Percentiles rank a stretch among this genome's conserved stretches.
Conservation (phyloP, 1,140 invertebrate species). For the Centruroides sculpturatus region DNA sequence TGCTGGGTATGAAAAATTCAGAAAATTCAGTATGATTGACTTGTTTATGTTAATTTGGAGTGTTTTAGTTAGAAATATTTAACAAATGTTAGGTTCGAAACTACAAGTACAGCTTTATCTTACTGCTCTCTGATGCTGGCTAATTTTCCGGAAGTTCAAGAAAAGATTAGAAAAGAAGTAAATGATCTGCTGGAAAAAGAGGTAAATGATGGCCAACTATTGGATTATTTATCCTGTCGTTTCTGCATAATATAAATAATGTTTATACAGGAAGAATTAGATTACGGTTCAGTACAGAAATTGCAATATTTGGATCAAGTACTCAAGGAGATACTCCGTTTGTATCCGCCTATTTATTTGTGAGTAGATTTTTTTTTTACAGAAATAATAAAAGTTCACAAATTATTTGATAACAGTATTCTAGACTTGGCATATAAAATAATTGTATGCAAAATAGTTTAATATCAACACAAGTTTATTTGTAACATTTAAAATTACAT, state of each 20-base stretch:
- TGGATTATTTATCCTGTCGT: too few species aligned
- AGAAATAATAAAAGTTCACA: too few species aligned
- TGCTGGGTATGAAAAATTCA: constrained; percentile 12
- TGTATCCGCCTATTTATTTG: not conserved
- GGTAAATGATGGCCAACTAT: not conserved
- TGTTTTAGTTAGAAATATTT: too few species aligned
- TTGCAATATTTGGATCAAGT: not conserved
- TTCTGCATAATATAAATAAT: not conserved
- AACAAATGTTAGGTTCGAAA: constrained; percentile 31
- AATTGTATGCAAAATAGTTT: too few species aligned
- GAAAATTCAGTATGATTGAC: not conserved
- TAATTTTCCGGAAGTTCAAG: constrained; percentile 29
- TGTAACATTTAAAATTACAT: too few species aligned
- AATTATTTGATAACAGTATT: too few species aligned
- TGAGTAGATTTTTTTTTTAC: not conserved
- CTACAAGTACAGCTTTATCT: constrained; percentile 29
- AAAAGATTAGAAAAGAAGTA: constrained; percentile 29
- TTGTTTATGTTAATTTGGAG: too few species aligned
- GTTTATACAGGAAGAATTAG: not conserved
- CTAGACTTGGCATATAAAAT: too few species aligned
- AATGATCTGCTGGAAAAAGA: constrained; percentile 3
- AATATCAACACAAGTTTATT: too few species aligned
- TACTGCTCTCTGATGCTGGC: constrained; percentile 30
- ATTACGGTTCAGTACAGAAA: not conserved
- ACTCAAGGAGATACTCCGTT: not conserved